Evolutionary conservation across 2,113 vertebrate species (phyloP), one percentile per base, ranked within the genome.

Genomic region (Elgaria multicarinata): DNA sequence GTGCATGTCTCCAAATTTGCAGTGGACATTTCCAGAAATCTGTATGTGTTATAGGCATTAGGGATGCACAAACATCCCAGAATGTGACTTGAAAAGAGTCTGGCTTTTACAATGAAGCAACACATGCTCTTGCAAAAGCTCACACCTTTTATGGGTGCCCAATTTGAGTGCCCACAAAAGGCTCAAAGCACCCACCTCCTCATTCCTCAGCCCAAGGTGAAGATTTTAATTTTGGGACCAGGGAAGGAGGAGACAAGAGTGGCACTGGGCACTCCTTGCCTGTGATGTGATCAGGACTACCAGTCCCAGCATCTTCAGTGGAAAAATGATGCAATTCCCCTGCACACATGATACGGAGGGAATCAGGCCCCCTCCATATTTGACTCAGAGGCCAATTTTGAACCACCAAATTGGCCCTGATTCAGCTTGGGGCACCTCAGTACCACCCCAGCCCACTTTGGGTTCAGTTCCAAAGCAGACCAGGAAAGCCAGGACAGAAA

Each of bases 131-230:
- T 33, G 31, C 12, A 71, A 13, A n/a, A n/a, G 2, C 31, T 13
- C 9, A n/a, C 0, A 10, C 69, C 33, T n/a, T n/a, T 14, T n/a
- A 3, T 14, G 10, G 16, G 12, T 16, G 33, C 69, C 69, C 69
- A 71, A 9, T 39, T 18, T 2, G 4, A 39, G 5, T 74, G n/a
- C 36, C 18, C 14, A n/a, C 0, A 82, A 28, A 0, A 26, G 24
- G 22, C 9, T 18, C 12, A 22, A 81, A 46, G 24, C 26, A 2
- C 22, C 6, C 39, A 20, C 46, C 39, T 53, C 53, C 6, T 31
- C 69, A 31, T 16, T 28, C 24, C 66, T 20, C 80, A 42, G 46
- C 64, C 26, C 36, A 78, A 39, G 16, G 22, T n/a, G 71, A n/a
- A 58, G 36, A 26, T 24, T 22, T 44, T 26, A 46, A 7, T 36